Conservation (phyloP, 2,888 invertebrate species). For the Phaedon cochleariae region DNA sequence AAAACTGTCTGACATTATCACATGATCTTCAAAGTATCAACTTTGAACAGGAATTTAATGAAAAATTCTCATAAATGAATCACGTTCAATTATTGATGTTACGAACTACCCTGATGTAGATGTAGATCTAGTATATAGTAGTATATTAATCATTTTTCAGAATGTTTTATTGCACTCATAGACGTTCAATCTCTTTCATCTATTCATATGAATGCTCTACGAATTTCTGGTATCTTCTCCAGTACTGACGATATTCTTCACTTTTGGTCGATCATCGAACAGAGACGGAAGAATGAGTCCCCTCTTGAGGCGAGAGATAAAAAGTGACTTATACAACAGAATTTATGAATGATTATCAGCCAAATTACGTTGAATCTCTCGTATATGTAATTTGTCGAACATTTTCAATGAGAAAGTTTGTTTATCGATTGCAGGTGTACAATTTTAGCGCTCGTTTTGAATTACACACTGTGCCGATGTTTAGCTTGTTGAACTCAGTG, state of each 20-base stretch:
- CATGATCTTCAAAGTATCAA: too few relatives aligned
- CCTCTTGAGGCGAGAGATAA: conserved; percentile 30
- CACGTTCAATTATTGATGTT: too few relatives aligned
- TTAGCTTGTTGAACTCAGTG: conserved; percentile 26
- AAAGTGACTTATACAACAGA: conserved; percentile 38
- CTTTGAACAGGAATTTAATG: too few relatives aligned
- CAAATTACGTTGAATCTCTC: conserved; percentile 39
- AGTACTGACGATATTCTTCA: conserved; percentile 21
- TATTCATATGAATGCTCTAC: neutral
- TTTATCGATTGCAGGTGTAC: conserved; percentile 50
- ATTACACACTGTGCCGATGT: conserved; percentile 29
- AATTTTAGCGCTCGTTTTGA: conserved; percentile 32
- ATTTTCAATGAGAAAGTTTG: conserved; percentile 48
- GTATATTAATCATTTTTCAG: too few relatives aligned
- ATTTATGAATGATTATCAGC: conserved; percentile 44
- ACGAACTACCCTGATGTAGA: too few relatives aligned
- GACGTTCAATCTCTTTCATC: too few relatives aligned
- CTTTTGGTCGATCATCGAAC: conserved; percentile 17
- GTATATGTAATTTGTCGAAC: conserved; percentile 41
- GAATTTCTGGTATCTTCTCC: neutral
- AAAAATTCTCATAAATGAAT: too few relatives aligned
- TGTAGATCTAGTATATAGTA: too few relatives aligned
- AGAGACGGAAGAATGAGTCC: conserved; percentile 24
- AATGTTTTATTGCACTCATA: too few relatives aligned
- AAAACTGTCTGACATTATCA: too few relatives aligned